Conservation (phyloP, 2,797 vertebrate genomes). For the Spheniscus humboldti region DNA sequence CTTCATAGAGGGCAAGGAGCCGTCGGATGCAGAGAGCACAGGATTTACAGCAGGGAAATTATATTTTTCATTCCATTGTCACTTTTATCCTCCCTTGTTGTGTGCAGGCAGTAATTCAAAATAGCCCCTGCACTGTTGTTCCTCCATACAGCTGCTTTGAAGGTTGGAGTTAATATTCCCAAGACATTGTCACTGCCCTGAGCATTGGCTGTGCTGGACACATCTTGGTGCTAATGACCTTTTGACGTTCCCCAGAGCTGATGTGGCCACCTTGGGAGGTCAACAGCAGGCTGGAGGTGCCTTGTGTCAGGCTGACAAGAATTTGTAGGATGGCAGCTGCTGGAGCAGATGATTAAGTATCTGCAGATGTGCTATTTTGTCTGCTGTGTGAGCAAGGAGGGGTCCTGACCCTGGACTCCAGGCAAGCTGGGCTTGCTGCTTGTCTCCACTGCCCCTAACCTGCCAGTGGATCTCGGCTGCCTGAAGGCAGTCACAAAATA, state of each 20-base stretch:
- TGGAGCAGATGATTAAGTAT: not conserved
- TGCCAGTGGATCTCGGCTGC: not conserved
- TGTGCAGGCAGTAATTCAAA: not conserved
- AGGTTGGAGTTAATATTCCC: not conserved
- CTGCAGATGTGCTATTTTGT: not conserved
- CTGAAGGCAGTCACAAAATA: not conserved
- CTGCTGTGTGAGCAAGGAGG: not conserved
- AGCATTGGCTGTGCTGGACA: not conserved
- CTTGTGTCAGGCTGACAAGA: not conserved
- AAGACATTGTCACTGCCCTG: not conserved
- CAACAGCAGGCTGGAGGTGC: not conserved
- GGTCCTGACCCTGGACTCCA: not conserved
- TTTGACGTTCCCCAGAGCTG: not conserved
- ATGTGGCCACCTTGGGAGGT: not conserved
- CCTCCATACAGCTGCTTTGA: not conserved
- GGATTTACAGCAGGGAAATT: not conserved
- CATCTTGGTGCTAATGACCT: not conserved
- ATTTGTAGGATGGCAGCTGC: not conserved
- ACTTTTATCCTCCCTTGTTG: not conserved
- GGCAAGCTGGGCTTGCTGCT: not conserved
- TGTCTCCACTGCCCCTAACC: not conserved
- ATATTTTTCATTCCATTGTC: not conserved
- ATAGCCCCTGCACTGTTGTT: not conserved
- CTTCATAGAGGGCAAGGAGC: not conserved
- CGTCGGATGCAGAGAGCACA: not conserved